These are phyloP conservation scores for Lasioglossum villosulum DNA, from an alignment of 2,888 invertebrate genomes.

Conservation along the genomic window DNA sequence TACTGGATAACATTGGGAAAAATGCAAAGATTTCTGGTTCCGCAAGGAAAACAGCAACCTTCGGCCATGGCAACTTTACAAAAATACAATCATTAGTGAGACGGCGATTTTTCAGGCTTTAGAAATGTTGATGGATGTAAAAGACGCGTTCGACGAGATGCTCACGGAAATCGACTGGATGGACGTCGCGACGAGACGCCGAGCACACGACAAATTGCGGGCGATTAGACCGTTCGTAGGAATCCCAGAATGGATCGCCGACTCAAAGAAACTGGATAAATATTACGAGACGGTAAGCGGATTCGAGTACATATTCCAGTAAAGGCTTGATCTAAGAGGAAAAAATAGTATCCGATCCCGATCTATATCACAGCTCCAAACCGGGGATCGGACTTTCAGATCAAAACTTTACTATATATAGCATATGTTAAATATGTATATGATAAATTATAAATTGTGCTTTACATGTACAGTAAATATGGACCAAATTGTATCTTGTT, in stretches of 20 bases:
- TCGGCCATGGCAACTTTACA: not conserved
- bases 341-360: too few species aligned
- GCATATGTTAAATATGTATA: too few species aligned
- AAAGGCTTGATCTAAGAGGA: too few species aligned
- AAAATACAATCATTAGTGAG: not conserved
- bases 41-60: too few species aligned
- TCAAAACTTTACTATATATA: too few species aligned
- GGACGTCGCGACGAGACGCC: constrained; percentile 89
- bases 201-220: constrained; percentile 89
- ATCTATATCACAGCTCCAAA: too few species aligned
- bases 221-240: constrained; percentile 92
- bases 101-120: constrained; percentile 85
- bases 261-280: constrained; percentile 88
- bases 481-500: too few species aligned
- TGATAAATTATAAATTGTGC: too few species aligned
- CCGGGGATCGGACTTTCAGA: too few species aligned
- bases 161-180: constrained; percentile 91
- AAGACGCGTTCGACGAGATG: constrained; percentile 90
- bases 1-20: too few species aligned
- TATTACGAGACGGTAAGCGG: constrained; percentile 89
- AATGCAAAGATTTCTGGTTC: too few species aligned
- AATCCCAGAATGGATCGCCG: constrained; percentile 92
- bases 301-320: not conserved
- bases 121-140: constrained; percentile 91
- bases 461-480: too few species aligned